These are phyloP conservation scores for Ginglymostoma cirratum DNA, from an alignment of 2,113 vertebrate species.

Conservation along the genomic window DNA sequence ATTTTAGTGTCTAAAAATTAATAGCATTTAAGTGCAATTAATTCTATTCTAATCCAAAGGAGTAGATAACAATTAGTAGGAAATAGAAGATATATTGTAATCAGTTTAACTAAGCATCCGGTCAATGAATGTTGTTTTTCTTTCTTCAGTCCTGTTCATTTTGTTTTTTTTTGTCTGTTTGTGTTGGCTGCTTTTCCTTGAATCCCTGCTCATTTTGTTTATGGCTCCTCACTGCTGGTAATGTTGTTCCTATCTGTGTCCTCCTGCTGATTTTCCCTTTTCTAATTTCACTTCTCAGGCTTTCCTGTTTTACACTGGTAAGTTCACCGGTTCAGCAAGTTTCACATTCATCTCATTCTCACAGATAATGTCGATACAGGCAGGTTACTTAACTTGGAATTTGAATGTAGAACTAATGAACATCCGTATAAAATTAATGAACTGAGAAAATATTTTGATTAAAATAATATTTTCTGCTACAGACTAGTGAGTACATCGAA, in stretches of 20 bases:
- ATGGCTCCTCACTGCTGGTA: neutral
- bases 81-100: neutral
- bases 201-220: conserved; percentile 31
- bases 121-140: neutral
- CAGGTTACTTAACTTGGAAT: conserved; percentile 4
- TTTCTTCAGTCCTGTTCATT: neutral
- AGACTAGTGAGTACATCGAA: neutral
- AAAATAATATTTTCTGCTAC: neutral
- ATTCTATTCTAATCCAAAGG: neutral
- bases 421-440: neutral
- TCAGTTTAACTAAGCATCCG: neutral
- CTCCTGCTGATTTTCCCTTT: neutral
- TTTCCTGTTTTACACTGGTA: neutral
- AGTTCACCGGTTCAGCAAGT: neutral
- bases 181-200: neutral
- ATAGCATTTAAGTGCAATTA: neutral
- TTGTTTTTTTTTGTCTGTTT: neutral
- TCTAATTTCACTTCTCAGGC: neutral
- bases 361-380: neutral
- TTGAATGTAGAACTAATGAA: neutral
- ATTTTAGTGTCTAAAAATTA: neutral
- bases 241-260: neutral
- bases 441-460: neutral
- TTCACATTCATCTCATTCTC: neutral
- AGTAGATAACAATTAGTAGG: neutral